phyloP scores from a whole-genome alignment of 1,140 invertebrate genomes.

The Metopolophium dirhodum region DNA sequence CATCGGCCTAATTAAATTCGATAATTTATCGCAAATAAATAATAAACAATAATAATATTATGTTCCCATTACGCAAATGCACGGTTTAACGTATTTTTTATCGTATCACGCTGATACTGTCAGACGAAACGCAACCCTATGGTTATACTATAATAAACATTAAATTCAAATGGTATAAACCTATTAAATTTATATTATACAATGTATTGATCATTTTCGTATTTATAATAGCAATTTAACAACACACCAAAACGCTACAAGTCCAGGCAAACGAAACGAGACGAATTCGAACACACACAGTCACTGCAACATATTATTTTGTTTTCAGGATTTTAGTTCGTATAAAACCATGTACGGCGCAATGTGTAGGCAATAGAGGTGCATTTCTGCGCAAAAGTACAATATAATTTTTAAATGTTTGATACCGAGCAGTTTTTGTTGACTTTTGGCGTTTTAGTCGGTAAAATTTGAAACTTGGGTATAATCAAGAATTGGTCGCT shows the following conservation, averaged over 20 bases:
- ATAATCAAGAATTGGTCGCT: not conserved
- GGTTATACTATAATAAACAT: too few species aligned
- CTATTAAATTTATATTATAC: too few species aligned
- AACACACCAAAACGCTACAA: not conserved
- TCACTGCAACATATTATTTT: not conserved
- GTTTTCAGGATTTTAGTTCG: not conserved
- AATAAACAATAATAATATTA: too few species aligned
- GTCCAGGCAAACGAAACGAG: not conserved
- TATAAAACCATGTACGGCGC: not conserved
- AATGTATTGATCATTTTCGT: too few species aligned
- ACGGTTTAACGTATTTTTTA: too few species aligned
- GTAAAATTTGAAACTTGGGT: too few species aligned
- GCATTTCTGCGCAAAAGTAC: not conserved
- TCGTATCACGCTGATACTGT: too few species aligned
- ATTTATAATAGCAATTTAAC: too few species aligned
- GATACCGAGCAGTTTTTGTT: not conserved
- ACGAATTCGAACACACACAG: not conserved
- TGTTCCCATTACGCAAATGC: too few species aligned
- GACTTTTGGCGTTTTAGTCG: not conserved
- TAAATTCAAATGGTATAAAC: too few species aligned
- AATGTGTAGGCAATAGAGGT: not conserved
- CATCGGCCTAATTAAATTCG: not conserved
- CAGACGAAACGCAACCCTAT: too few species aligned
- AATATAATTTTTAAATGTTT: not conserved
- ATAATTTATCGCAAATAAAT: not conserved